Base-by-base conservation (phyloP, 2,888 invertebrate species). In the Caenorhabditis uteleia region DNA sequence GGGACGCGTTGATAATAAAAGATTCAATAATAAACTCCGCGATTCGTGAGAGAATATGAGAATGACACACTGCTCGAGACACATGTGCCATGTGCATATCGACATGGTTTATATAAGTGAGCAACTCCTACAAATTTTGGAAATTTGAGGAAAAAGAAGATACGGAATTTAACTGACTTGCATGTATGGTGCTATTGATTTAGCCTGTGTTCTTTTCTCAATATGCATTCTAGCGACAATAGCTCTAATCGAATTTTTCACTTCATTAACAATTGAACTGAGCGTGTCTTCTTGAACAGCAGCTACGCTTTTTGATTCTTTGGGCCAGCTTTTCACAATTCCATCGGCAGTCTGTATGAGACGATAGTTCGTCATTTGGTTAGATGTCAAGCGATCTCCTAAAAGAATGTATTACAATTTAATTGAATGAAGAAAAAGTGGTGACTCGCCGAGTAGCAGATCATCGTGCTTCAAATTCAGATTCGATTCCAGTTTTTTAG, bases 11-110 rank as follows among this genome's bases (percentile, higher is more conserved):
- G 31, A 92, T 88, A 2, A 93, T 88, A 79, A 95, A 93, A 57
- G 92, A 86, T 68, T 93, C 87, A 27, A 95, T 87, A 74, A 97
- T 95, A 36, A 93, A 91, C 83, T 91, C 92, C 27, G 95, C 88
- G 0, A 94, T 91, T 72, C 91, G 62, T 12, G 76, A 71, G 25
- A 80, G 47, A 8, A 61, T 47, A 34, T 65, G 61, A 6, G 65
- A 59, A 46, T 67, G 58, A 27, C 64, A 64, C n/a, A 66, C 56
- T 10, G 68, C 62, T 18, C 65, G 49, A 6, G 70, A 67, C 33
- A 72, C 53, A 38, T 75, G 75, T 4, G 72, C 60, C 40, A 62
- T 59, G 54, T 75, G 75, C 44, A 70, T 54, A 12, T 69, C 58
- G 21, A 75, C 54, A 29, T 70, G 67, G 18, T 34, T 34, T n/a